A percentile compares a stretch with the other conserved stretches of the same genome.
Conservation (phyloP, 2,113 vertebrate species). For the Todiramphus chloris region DNA sequence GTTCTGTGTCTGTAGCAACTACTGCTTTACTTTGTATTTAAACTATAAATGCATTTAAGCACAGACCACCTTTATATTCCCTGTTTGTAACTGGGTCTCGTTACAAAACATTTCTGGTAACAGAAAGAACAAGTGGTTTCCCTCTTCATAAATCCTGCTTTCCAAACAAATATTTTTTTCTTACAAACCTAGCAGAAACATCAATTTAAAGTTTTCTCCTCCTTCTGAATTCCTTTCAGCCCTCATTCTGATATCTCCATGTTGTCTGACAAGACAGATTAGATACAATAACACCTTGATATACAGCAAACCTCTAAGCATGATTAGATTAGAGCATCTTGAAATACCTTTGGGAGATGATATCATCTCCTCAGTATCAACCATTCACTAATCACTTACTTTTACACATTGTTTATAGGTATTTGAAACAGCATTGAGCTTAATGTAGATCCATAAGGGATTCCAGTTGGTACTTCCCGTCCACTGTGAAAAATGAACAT, state of each 20-base stretch:
- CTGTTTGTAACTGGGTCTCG: not conserved
- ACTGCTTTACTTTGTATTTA: not conserved
- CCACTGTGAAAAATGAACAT: not conserved
- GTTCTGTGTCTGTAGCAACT: not conserved
- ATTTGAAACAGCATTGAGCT: not conserved
- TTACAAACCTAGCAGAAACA: not conserved
- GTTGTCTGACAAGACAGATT: not conserved
- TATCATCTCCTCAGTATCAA: not conserved
- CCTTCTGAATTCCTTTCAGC: not conserved
- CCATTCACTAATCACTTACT: not conserved
- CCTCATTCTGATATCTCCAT: not conserved
- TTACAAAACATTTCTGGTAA: not conserved
- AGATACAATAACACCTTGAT: not conserved
- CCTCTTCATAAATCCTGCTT: not conserved
- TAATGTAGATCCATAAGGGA: not conserved
- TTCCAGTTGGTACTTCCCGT: not conserved
- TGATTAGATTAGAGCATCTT: not conserved
- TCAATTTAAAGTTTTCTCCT: not conserved
- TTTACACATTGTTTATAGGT: not conserved
- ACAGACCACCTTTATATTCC: not conserved
- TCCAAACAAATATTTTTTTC: not conserved
- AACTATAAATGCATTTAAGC: not conserved
- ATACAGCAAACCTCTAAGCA: not conserved
- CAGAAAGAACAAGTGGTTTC: not conserved
- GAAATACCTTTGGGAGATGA: not conserved